Base-by-base conservation (phyloP, 2,888 invertebrate genomes). In the Apomyelois bistriatella region DNA sequence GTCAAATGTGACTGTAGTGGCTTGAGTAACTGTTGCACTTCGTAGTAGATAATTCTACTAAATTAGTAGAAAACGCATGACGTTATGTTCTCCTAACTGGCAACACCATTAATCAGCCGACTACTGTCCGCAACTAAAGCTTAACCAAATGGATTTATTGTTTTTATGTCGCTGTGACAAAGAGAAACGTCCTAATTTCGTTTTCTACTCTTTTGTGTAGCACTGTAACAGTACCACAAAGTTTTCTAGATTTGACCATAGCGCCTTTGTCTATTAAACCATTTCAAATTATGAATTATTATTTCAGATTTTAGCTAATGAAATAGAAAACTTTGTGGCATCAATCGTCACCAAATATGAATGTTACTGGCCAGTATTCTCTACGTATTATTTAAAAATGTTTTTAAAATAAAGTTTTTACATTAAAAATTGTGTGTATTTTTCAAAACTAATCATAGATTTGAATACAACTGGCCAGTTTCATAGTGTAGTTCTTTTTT, bases 1-100 rank as follows among this genome's bases (percentile, higher is more conserved):
- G 80, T 83, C 1, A 76, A 74, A 32, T 84, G 86, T 62, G 66
- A 72, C 4, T 81, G 85, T 72, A 74, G 73, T 62, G 69, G 81
- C 68, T 74, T 84, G 30, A 69, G 66, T 64, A 71, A 75, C 36
- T 80, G 82, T 74, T 82, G 82, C 72, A 77, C 79, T 30, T 73
- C 68, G 43, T 77, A 63, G 72, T 53, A 5, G 2, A 22, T 22
- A 22, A 22, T 22, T 2, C 22, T 22, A 22, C 22, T 22, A 3
- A 22, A 22, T 22, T 22, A 22, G 22, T 22, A 22, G 22, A 22
- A 22, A 22, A 22, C 5, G 22, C 2, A 22, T 3, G 22, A 22
- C n/a, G n/a, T n/a, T n/a, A n/a, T n/a, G n/a, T n/a, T n/a, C n/a
- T n/a, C n/a, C n/a, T n/a, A n/a, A n/a, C n/a, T 22, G 22, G 22